These are phyloP conservation scores for Paedocypris micromegethes DNA, from an alignment of 2,797 vertebrate species.

Conservation along the genomic window DNA sequence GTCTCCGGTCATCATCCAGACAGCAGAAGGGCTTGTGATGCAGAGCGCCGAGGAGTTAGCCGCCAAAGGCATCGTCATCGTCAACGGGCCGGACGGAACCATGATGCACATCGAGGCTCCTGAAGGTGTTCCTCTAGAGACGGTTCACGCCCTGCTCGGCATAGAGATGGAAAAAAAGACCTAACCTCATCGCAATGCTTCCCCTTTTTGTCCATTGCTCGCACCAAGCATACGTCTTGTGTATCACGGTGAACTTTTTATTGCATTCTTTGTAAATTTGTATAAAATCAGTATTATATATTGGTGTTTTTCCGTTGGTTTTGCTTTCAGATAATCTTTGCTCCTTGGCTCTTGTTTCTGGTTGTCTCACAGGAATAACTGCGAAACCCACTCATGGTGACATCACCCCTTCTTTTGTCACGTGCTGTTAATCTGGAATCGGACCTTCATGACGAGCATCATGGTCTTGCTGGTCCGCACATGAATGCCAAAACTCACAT, in stretches of 20 bases:
- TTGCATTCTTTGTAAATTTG: constrained; percentile 63
- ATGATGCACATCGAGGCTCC: constrained; percentile 71
- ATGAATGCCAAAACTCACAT: too few species aligned
- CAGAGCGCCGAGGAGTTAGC: constrained; percentile 63
- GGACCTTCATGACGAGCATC: too few species aligned
- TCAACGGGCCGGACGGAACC: constrained; percentile 67
- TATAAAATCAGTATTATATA: constrained; percentile 53
- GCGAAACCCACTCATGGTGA: constrained; percentile 7
- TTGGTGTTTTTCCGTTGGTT: constrained; percentile 29
- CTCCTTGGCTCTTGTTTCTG: too few species aligned
- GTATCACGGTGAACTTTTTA: constrained; percentile 50
- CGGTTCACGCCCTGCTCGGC: constrained; percentile 72
- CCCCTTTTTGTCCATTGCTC: constrained; percentile 22
- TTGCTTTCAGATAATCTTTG: too few species aligned
- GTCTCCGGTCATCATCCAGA: constrained; percentile 74
- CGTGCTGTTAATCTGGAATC: too few species aligned
- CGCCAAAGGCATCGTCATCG: constrained; percentile 70
- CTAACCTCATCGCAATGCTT: constrained; percentile 21
- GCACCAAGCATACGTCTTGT: constrained; percentile 26
- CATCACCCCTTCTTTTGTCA: background rate
- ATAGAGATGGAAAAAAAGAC: constrained; percentile 62
- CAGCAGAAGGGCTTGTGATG: constrained; percentile 68
- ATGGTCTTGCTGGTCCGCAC: too few species aligned
- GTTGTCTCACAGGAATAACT: too few species aligned
- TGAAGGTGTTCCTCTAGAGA: constrained; percentile 69